These are phyloP conservation scores for Serilophus lunatus DNA, from an alignment of 2,113 vertebrate species.

Conservation along the genomic window DNA sequence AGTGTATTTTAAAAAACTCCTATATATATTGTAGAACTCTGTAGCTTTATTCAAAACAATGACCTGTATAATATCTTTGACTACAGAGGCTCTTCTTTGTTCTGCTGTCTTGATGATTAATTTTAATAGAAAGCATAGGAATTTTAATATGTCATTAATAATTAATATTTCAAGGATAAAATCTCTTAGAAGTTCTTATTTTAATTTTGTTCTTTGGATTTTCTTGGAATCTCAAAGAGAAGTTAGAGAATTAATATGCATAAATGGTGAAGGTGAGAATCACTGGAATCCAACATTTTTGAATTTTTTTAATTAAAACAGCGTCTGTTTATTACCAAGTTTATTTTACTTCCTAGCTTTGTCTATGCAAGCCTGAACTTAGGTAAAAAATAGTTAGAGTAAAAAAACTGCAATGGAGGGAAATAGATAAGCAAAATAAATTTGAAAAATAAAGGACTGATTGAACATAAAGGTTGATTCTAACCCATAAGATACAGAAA, in stretches of 20 bases:
- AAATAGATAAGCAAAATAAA: neutral
- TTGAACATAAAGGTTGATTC: neutral
- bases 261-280: neutral
- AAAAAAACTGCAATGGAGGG: neutral
- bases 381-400: neutral
- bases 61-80: neutral
- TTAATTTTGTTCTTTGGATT: neutral
- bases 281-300: neutral
- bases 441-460: neutral
- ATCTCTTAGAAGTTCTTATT: neutral
- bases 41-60: neutral
- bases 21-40: neutral
- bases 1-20: neutral
- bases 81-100: neutral
- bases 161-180: conserved; percentile 1
- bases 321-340: neutral
- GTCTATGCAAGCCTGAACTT: neutral
- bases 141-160: neutral
- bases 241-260: neutral
- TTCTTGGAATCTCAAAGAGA: neutral
- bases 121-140: neutral
- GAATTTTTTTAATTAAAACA: neutral
- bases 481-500: neutral
- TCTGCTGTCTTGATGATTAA: neutral
- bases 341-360: neutral